Percentiles rank a stretch among this genome's conserved stretches.
These are phyloP conservation scores for Macquaria ambigua DNA, from an alignment of 2,113 vertebrate species.

Conservation along the genomic window DNA sequence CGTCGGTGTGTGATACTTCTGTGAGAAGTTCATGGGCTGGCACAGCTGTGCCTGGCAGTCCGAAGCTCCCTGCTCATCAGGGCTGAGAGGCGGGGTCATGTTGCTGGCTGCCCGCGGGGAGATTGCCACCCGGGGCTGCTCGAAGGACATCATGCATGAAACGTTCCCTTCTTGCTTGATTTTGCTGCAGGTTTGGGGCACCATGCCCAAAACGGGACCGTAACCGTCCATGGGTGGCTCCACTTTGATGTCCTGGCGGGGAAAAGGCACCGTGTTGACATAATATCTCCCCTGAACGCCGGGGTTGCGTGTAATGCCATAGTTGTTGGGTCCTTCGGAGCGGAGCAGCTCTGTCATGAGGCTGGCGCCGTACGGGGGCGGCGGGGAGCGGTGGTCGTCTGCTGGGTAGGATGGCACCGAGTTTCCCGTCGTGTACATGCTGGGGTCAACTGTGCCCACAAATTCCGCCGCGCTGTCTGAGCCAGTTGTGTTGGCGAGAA, in stretches of 20 bases:
- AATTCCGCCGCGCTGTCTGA: conserved; percentile 85
- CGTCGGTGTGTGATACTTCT: conserved; percentile 82
- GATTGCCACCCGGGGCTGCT: conserved; percentile 89
- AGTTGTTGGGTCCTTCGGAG: conserved; percentile 83
- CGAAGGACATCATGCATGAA: conserved; percentile 92
- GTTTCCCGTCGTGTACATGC: conserved; percentile 84
- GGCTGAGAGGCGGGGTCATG: conserved; percentile 94
- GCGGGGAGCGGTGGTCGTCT: conserved; percentile 87
- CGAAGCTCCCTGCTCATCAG: conserved; percentile 86
- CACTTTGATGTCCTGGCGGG: conserved; percentile 86
- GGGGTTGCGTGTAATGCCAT: conserved; percentile 73
- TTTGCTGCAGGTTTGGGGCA: conserved; percentile 87
- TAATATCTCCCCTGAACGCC: conserved; percentile 90
- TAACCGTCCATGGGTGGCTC: conserved; percentile 91
- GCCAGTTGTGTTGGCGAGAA: conserved; percentile 91
- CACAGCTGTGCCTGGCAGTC: conserved; percentile 87
- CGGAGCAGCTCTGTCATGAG: conserved; percentile 89
- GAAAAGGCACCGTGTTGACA: conserved; percentile 82
- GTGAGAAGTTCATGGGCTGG: conserved; percentile 83
- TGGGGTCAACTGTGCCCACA: conserved; percentile 73
- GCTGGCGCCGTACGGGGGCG: conserved; percentile 86
- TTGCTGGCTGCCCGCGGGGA: conserved; percentile 89
- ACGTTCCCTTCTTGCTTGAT: conserved; percentile 93
- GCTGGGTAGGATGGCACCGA: conserved; percentile 82
- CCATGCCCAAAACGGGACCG: conserved; percentile 88